phyloP scores from a whole-genome alignment of 2,888 invertebrate genomes.

The Troides helena region DNA sequence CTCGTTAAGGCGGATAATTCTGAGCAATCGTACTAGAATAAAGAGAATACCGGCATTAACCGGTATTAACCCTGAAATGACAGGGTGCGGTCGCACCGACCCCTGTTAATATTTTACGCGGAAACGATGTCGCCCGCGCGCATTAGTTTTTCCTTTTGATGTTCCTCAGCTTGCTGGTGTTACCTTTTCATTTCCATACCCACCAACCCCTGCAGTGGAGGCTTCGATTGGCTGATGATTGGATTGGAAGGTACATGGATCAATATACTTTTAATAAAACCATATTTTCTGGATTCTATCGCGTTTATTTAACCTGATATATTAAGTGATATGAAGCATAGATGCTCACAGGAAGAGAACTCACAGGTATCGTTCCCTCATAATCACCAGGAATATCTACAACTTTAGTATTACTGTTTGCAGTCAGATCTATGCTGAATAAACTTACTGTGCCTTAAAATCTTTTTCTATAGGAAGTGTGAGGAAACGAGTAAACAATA shows the following conservation, averaged over 20 bases:
- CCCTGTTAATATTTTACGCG: conserved; percentile 72
- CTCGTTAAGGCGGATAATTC: conserved; percentile 60
- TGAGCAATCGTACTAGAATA: conserved; percentile 53
- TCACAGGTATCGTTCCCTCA: no score
- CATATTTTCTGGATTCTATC: no score
- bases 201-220: conserved; percentile 45
- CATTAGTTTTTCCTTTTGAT: conserved; percentile 77
- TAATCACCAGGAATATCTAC: no score
- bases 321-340: no score
- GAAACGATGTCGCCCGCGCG: conserved; percentile 63
- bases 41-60: conserved; percentile 59
- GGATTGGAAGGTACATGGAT: conserved; percentile 3
- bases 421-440: no score
- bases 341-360: no score
- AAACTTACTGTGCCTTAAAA: no score
- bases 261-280: neutral
- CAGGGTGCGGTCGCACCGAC: conserved; percentile 56
- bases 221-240: conserved; percentile 37
- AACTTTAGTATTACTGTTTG: no score
- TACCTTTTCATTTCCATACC: conserved; percentile 60
- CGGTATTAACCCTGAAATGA: conserved; percentile 68
- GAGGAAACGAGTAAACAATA: no score
- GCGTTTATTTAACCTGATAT: no score
- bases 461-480: no score
- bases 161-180: conserved; percentile 64